A percentile compares a stretch with the other conserved stretches of the same genome.
Conservation (phyloP, 2,888 invertebrate genomes). For the Atrina japonica region DNA sequence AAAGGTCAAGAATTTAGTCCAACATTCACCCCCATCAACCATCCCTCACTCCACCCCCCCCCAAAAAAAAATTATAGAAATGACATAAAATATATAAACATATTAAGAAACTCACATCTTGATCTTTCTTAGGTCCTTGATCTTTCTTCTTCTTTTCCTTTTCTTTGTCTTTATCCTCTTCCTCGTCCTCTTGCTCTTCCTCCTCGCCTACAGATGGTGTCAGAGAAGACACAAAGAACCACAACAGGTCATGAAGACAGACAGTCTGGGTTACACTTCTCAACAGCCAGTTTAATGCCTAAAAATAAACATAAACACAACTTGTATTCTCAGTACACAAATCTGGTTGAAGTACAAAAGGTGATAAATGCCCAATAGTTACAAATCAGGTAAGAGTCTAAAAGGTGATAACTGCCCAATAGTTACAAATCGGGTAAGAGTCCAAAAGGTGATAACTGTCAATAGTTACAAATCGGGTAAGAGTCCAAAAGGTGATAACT, state of each 20-base stretch:
- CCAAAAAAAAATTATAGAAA: too few species aligned
- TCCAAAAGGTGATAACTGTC: too few species aligned
- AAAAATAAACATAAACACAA: slow-evolving; percentile 57
- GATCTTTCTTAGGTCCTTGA: slow-evolving; percentile 47
- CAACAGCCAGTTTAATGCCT: slow-evolving; percentile 96
- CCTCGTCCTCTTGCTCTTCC: slow-evolving; percentile 82
- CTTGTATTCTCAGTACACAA: not conserved
- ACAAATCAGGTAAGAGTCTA: not conserved
- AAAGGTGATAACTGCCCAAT: too few species aligned
- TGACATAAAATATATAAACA: too few species aligned
- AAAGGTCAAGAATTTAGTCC: too few species aligned
- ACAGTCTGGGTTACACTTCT: slow-evolving; percentile 94
- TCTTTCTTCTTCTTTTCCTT: slow-evolving; percentile 55
- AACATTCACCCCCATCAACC: too few species aligned
- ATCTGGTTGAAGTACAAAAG: too few species aligned
- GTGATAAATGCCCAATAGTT: not conserved
- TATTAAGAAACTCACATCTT: slow-evolving; percentile 54
- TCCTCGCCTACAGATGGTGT: slow-evolving; percentile 84
- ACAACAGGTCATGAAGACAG: slow-evolving; percentile 95
- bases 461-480: not conserved
- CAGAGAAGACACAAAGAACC: slow-evolving; percentile 96
- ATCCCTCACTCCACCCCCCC: too few species aligned
- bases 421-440: too few species aligned
- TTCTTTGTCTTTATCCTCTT: slow-evolving; percentile 56
- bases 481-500: too few species aligned